Evolutionary conservation across 2,888 invertebrate species (phyloP), one percentile per base, ranked within the genome.

Genomic region (Oxytorus armatus): DNA sequence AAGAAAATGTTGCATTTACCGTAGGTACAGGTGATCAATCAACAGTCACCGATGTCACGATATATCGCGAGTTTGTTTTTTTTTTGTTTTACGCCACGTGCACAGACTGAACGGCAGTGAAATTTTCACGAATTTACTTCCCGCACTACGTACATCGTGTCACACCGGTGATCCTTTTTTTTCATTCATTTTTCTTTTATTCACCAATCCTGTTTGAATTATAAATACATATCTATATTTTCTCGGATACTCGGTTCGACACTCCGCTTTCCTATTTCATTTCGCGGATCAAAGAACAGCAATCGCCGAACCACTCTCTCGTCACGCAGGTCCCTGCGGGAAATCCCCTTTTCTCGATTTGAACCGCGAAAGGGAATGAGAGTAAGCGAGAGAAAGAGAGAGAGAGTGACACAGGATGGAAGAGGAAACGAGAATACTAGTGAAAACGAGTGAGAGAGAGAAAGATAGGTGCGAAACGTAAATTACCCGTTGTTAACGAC

Each of bases 381-480:
- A 51, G 59, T 49, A 16, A 33, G 16, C 39, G 14, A 14, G 59
- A 57, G 59, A 77, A 77, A 33, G 23, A 65, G 25, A 33, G 47
- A 29, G 55, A 33, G 55, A 42, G 39, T 55, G 39, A 29, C 66
- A 23, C 39, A 66, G 49, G 18, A 59, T 21, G 51, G n/a, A n/a
- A 63, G 25, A n/a, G 72, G 47, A 49, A 63, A 49, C 39, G 51
- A 36, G 72, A 51, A 49, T 49, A 16, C 47, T 16, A 51, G 14
- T 23, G 59, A 57, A 70, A 77, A 77, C 44, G 23, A 65, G 25
- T 21, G 47, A 29, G 55, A 33, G 55, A 42, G 39, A 63, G 39
- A 29, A 65, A 85, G 82, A 83, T 81, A 84, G 81, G 79, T 78
- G 82, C 49, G 77, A 80, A 80, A 84, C 84, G 86, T 84, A 85